Evolutionary conservation across 2,797 vertebrate genomes (phyloP).

Genomic region (Epinephelus coioides): DNA sequence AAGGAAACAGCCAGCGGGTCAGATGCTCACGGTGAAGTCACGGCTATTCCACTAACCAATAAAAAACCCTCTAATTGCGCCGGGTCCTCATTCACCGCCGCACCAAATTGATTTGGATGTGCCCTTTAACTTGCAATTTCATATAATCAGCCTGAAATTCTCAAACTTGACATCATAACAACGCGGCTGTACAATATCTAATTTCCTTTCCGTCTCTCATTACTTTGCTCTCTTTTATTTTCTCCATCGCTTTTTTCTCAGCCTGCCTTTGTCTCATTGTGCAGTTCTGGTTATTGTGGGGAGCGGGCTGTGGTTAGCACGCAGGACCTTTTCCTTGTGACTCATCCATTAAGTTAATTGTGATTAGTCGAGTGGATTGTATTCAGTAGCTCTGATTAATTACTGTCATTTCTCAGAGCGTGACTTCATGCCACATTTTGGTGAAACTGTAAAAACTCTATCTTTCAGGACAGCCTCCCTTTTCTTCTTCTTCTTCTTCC

Average conservation of each 20-base stretch:
- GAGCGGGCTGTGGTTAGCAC: conserved; percentile 33
- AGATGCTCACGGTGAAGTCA: conserved; percentile 42
- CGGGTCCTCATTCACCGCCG: conserved; percentile 41
- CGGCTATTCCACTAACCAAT: conserved; percentile 38
- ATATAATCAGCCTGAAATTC: conserved; percentile 78
- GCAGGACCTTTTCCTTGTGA: conserved; percentile 40
- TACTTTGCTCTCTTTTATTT: conserved; percentile 34
- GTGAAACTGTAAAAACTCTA: conserved; percentile 64
- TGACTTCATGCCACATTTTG: conserved; percentile 77
- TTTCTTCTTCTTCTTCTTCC: background rate
- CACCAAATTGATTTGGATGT: conserved; percentile 77
- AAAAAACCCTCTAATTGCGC: conserved; percentile 62
- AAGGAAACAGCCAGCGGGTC: conserved; percentile 43
- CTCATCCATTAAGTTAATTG: conserved; percentile 78
- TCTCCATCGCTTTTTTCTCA: conserved; percentile 8
- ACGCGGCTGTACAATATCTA: conserved; percentile 60
- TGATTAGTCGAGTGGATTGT: conserved; percentile 78
- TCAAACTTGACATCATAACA: conserved; percentile 72
- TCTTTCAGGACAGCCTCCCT: conserved; percentile 36
- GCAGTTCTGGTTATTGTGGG: conserved; percentile 19
- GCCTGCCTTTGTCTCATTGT: conserved; percentile 26
- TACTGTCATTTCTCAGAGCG: conserved; percentile 75
- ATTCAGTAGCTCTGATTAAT: conserved; percentile 86
- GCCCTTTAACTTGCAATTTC: conserved; percentile 76
- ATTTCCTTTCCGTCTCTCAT: conserved; percentile 57